Evolutionary conservation across 2,113 vertebrate species (phyloP), one percentile per base, ranked within the genome.

Genomic region (Dolichotis patagonum): DNA sequence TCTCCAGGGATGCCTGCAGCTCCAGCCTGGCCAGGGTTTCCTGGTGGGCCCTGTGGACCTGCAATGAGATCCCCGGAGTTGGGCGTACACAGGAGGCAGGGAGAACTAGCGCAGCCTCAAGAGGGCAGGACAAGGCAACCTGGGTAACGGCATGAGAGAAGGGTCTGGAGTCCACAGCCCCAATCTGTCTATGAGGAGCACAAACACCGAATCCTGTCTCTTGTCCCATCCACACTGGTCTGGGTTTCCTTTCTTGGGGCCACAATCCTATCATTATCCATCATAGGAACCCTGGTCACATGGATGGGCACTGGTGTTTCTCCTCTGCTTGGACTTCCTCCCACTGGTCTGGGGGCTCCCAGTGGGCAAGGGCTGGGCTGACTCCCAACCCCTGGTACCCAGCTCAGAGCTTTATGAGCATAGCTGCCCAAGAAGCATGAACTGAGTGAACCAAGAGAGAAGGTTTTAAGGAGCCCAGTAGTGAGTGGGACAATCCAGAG

Each of bases 11-110:
- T 35, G 0, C 98, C 98, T 38, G 95, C 38, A 26, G 97, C 95
- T 87, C 99, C 98, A 0, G 98, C 96, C 65, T 12, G 97, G 56
- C 99, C 99, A 1, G 99, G 99, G 7, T 98, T 99, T 67, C 99
- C 99, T 95, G 99, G 92, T 96, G 99, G 95, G 56, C 99, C 98
- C 0, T 98, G 98, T 96, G 98, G 98, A 85, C 98, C 98, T 98
- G 90, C 85, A 89, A 94, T 43, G 91, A 86, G 97, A 97, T 52
- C 85, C 46, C n/a, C 87, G n/a, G 20, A 16, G 13, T 32, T 52
- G 43, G 13, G 41, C 56, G 26, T n/a, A 1, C 20, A 17, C 6
- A 8, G 67, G 41, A 92, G 17, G 69, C 35, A 63, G 2, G 0
- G 38, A 84, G 26, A 65, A 30, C 52, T 14, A 4, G 28, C 30